These are phyloP conservation scores for Eidolon helvum DNA, from an alignment of 2,113 vertebrate species.

Conservation along the genomic window DNA sequence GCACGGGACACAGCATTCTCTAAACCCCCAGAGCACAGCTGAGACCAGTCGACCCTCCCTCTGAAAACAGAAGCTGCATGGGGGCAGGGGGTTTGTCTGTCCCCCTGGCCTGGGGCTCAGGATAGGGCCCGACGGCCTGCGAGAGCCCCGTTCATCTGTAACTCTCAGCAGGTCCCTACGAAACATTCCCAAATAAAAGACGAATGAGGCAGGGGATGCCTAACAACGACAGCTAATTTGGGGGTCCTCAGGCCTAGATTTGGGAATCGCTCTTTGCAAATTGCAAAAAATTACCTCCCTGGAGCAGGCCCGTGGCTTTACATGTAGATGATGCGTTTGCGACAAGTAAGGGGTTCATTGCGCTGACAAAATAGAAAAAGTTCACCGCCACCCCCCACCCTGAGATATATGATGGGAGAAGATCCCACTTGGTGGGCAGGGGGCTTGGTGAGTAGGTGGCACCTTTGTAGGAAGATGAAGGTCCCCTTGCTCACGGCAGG, in stretches of 20 bases:
- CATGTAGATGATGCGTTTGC: not conserved
- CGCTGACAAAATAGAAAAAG: not conserved
- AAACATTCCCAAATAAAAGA: not conserved
- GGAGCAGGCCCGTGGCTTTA: not conserved
- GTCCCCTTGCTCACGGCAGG: not conserved
- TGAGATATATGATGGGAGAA: not conserved
- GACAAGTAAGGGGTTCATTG: not conserved
- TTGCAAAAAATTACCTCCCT: not conserved
- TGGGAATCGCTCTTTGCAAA: not conserved
- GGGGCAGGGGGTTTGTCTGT: rapidly evolving
- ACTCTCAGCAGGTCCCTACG: not conserved
- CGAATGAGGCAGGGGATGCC: not conserved
- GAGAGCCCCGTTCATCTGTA: not conserved
- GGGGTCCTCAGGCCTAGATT: not conserved
- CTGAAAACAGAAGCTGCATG: not conserved
- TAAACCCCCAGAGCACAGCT: not conserved
- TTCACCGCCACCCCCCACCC: rapidly evolving
- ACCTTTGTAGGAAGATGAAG: not conserved
- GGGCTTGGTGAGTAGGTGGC: not conserved
- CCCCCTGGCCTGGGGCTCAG: not conserved
- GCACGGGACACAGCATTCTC: not conserved
- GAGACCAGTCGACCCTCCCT: not conserved
- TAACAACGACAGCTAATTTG: not conserved
- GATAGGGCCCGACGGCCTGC: not conserved
- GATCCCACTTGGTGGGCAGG: not conserved